Conservation (phyloP, 1,140 invertebrate genomes). For the Musca domestica region DNA sequence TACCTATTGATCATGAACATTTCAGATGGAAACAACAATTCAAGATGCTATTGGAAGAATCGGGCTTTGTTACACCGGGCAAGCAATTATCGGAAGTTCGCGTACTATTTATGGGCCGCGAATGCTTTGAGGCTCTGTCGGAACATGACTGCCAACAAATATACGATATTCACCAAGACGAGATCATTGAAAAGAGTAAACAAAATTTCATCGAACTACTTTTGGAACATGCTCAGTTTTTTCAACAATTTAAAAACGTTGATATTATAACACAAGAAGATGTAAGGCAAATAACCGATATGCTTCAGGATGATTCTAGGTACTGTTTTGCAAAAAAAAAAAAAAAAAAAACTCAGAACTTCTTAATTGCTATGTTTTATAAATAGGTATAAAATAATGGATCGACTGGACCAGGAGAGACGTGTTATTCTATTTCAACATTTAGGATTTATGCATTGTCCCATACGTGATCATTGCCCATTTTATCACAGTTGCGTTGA, state of each 20-base stretch:
- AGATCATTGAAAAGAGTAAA: slow-evolving; percentile 87
- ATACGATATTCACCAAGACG: slow-evolving; percentile 92
- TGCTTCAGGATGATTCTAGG: slow-evolving; percentile 87
- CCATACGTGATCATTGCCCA: slow-evolving; percentile 90
- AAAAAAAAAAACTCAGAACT: slow-evolving; percentile 17
- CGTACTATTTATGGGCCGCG: slow-evolving; percentile 91
- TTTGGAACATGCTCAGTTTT: slow-evolving; percentile 90
- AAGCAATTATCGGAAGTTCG: slow-evolving; percentile 89
- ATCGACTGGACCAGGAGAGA: slow-evolving; percentile 89
- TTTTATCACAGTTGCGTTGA: slow-evolving; percentile 89
- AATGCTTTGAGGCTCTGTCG: slow-evolving; percentile 89
- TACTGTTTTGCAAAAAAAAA: slow-evolving; percentile 73
- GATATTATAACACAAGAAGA: slow-evolving; percentile 92
- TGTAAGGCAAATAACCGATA: slow-evolving; percentile 89
- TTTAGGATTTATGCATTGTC: slow-evolving; percentile 93
- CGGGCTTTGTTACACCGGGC: slow-evolving; percentile 90
- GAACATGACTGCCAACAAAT: slow-evolving; percentile 89
- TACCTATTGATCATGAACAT: slow-evolving; percentile 49
- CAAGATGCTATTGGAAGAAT: slow-evolving; percentile 89
- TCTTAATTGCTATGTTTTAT: not conserved
- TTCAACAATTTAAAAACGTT: slow-evolving; percentile 90
- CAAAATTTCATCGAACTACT: slow-evolving; percentile 91
- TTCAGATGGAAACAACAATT: slow-evolving; percentile 86
- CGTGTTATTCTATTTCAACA: slow-evolving; percentile 93
- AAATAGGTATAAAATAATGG: slow-evolving; percentile 83